These are phyloP conservation scores for Odontamblyopus rebecca DNA, from an alignment of 2,797 vertebrate genomes.

Conservation along the genomic window DNA sequence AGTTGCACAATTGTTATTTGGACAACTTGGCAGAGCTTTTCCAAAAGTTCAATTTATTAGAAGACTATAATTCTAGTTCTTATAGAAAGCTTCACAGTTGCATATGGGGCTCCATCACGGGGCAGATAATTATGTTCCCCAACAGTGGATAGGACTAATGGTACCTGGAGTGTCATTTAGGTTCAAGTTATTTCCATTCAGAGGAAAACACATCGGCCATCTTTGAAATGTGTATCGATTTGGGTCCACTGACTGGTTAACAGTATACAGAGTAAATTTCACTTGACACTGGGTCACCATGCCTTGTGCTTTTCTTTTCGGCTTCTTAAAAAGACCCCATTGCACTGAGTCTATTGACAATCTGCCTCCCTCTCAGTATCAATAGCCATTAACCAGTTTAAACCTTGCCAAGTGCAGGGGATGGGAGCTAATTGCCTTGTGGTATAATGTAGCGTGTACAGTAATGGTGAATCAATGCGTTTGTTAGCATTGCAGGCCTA, in stretches of 20 bases:
- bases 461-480: conserved; percentile 55
- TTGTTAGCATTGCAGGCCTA: conserved; percentile 49
- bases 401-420: conserved; percentile 49
- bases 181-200: neutral
- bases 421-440: conserved; percentile 58
- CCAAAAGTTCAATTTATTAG: neutral
- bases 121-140: neutral
- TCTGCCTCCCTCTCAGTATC: conserved; percentile 57
- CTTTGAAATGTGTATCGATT: neutral
- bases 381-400: conserved; percentile 66
- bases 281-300: conserved; percentile 20
- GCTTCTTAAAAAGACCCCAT: conserved; percentile 37
- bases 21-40: neutral
- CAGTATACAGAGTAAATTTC: conserved; percentile 15
- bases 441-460: conserved; percentile 42
- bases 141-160: neutral
- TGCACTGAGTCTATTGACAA: conserved; percentile 48
- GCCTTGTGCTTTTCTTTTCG: conserved; percentile 23
- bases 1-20: too few species aligned
- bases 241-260: neutral
- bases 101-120: neutral
- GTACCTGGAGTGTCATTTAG: neutral
- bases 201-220: neutral
- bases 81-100: neutral
- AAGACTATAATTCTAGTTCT: neutral